Evolutionary conservation across 1,140 invertebrate species (phyloP), one percentile per base, ranked within the genome.

Genomic region (Probaryconus sp.): DNA sequence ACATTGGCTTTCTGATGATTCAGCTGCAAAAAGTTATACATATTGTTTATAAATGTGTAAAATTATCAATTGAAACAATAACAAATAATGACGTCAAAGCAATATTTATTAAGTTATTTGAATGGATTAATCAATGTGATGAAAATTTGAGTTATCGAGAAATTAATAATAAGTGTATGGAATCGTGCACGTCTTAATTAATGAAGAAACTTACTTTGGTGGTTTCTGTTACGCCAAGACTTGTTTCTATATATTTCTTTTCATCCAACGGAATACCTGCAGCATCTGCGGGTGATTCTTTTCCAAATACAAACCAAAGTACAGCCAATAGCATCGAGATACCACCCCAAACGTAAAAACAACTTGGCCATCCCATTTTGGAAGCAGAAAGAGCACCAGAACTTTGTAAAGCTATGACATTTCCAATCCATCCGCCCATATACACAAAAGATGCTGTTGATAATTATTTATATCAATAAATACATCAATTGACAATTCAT

Each of bases 361-460:
- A 88, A 2, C 87, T 86, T 0, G 91, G 91, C 92, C 92, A 93
- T 0, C 92, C 92, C 0, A 90, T 74, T 0, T 75, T 14, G 0
- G 90, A 90, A 2, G 87, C 86, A 0, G 91, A 84, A 5, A 93
- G 83, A 18, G 89, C 86, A 0, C 92, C 92, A 5, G 89, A 90
- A 33, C 91, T 85, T 6, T 90, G 87, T 13, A 93, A 78, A n/a
- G 90, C 88, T n/a, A 92, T 72, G 3, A 93, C 91, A 14, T 91
- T 91, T 2, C 92, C 92, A 1, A 92, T 80, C 58, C 91, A 90
- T 60, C 89, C 89, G 17, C 90, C 90, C 79, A 84, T 81, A 79
- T 87, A 88, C 18, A 86, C 83, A 14, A 83, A 85, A 2, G 80
- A 75, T 5, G 82, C 86, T 87, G 50, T 47, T 13, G 10, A 55